These are phyloP conservation scores for Lasioglossum baleicum DNA, from an alignment of 1,140 invertebrate genomes.

Conservation along the genomic window DNA sequence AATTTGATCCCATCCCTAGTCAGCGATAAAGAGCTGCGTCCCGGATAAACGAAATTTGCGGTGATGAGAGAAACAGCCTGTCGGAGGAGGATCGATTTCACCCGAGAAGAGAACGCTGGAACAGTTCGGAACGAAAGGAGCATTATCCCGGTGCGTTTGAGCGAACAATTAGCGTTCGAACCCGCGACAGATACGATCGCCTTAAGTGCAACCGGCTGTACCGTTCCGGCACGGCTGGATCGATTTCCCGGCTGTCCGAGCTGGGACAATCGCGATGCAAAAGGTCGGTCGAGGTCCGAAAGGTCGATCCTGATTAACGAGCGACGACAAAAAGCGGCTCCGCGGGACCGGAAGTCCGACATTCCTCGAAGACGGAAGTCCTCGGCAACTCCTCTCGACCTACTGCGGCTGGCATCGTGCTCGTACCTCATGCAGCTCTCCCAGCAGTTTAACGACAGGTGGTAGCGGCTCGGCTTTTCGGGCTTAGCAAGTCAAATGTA, in stretches of 20 bases:
- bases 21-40: too few relatives aligned
- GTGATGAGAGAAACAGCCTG: too few relatives aligned
- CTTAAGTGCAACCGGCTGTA: too few relatives aligned
- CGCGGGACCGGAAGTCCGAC: conserved; percentile 8
- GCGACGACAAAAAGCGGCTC: conserved; percentile 10
- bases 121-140: too few relatives aligned
- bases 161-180: too few relatives aligned
- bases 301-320: conserved; percentile 39
- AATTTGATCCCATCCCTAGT: too few relatives aligned
- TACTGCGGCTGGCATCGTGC: conserved; percentile 3
- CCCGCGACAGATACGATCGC: too few relatives aligned
- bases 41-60: too few relatives aligned
- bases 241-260: neutral
- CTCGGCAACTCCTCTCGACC: conserved; percentile 30
- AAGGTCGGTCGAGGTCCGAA: neutral
- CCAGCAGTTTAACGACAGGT: conserved; percentile 51
- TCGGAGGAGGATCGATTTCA: too few relatives aligned
- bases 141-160: too few relatives aligned
- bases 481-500: conserved; percentile 78
- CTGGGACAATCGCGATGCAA: neutral
- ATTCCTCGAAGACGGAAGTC: conserved; percentile 36
- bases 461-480: conserved; percentile 55
- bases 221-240: neutral
- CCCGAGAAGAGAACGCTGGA: too few relatives aligned
- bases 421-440: conserved; percentile 33